Percentiles rank a stretch among this genome's conserved stretches.
Conservation (phyloP, 2,113 vertebrate genomes). For the Sterna hirundo region DNA sequence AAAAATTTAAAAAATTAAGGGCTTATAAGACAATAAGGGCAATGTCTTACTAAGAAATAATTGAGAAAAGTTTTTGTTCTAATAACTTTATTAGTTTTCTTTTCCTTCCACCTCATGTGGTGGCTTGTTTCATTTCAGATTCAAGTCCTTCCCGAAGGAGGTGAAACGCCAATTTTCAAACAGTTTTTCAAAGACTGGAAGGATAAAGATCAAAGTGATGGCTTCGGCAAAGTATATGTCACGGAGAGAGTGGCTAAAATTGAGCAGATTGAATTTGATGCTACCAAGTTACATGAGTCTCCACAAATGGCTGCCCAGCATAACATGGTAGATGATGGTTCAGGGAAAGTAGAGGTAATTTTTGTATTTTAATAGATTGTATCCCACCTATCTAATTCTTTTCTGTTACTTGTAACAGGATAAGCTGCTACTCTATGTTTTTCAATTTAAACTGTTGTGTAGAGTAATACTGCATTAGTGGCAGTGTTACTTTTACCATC, state of each 20-base stretch:
- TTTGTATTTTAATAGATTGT: background rate
- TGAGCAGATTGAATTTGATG: constrained; percentile 86
- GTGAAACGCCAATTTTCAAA: constrained; percentile 90
- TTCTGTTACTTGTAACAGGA: background rate
- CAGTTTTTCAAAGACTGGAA: constrained; percentile 91
- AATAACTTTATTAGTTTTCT: background rate
- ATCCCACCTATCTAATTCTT: background rate
- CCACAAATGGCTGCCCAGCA: constrained; percentile 89
- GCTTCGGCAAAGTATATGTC: constrained; percentile 85
- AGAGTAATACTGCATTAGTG: background rate
- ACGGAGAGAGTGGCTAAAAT: constrained; percentile 87
- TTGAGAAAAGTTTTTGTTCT: background rate
- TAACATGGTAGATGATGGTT: constrained; percentile 90
- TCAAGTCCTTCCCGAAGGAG: constrained; percentile 90
- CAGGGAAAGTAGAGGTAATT: constrained; percentile 84
- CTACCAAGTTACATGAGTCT: constrained; percentile 84
- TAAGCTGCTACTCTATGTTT: background rate
- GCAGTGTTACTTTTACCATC: background rate
- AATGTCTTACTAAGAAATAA: background rate
- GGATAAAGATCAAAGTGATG: constrained; percentile 85
- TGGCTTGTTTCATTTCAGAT: constrained; percentile 77
- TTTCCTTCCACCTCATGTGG: background rate
- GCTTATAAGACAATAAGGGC: background rate
- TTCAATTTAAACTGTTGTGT: background rate
- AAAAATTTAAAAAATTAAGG: background rate